A percentile compares a stretch with the other conserved stretches of the same genome.
These are phyloP conservation scores for Dolichallabes microphthalmus DNA, from an alignment of 2,113 vertebrate species.

Conservation along the genomic window DNA sequence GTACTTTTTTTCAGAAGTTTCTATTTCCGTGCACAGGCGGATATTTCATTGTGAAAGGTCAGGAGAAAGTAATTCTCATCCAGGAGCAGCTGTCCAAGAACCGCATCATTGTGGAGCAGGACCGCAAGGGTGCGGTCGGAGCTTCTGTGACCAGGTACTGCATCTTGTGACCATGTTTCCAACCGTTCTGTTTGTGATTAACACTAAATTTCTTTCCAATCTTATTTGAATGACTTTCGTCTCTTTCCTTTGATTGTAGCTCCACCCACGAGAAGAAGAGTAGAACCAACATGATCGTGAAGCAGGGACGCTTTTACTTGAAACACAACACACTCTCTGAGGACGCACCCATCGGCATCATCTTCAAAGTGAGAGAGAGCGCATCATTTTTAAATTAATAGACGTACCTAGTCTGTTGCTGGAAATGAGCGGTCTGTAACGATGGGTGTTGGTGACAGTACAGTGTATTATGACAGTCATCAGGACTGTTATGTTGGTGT, in stretches of 20 bases:
- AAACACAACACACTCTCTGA: conserved; percentile 95
- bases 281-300: conserved; percentile 94
- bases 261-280: conserved; percentile 99
- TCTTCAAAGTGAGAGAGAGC: conserved; percentile 85
- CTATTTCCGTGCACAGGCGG: conserved; percentile 74
- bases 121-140: conserved; percentile 91
- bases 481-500: background rate
- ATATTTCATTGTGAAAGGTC: conserved; percentile 98
- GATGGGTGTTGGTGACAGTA: background rate
- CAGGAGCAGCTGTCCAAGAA: conserved; percentile 99
- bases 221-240: background rate
- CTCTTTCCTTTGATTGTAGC: conserved; percentile 62
- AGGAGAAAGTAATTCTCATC: conserved; percentile 98
- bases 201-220: background rate
- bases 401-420: no score
- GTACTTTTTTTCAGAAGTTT: background rate
- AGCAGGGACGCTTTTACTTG: conserved; percentile 93
- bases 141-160: conserved; percentile 95
- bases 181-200: background rate
- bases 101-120: conserved; percentile 96
- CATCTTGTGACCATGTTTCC: background rate
- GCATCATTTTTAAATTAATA: background rate
- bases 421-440: background rate
- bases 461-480: background rate
- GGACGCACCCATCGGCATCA: conserved; percentile 95